Percentiles rank a stretch among this genome's conserved stretches.
Conservation (phyloP, 2,113 vertebrate species). For the rabbit (Oryctolagus cuniculus) region mOryCun1.1 NC_091432.1:161933001-161933500, state of each 20-base stretch:
- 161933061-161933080: background rate
- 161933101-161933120: background rate
- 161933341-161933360: no score
- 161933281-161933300: background rate
- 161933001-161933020: background rate
- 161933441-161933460: no score
- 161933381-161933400: no score
- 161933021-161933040: background rate
- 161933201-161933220: background rate
- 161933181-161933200: background rate
- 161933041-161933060: background rate
- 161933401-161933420: no score
- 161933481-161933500: no score
- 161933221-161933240: background rate
- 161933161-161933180: background rate
- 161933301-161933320: background rate
- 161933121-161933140: background rate
- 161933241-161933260: background rate
- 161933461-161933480: no score
- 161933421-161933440: no score
- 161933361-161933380: no score
- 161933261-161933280: background rate
- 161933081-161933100: background rate
- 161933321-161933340: no score
- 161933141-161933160: constrained; percentile 12